A percentile compares a stretch with the other conserved stretches of the same genome.
Conservation (phyloP, 1,140 invertebrate genomes). For the Cydia strobilella region DNA sequence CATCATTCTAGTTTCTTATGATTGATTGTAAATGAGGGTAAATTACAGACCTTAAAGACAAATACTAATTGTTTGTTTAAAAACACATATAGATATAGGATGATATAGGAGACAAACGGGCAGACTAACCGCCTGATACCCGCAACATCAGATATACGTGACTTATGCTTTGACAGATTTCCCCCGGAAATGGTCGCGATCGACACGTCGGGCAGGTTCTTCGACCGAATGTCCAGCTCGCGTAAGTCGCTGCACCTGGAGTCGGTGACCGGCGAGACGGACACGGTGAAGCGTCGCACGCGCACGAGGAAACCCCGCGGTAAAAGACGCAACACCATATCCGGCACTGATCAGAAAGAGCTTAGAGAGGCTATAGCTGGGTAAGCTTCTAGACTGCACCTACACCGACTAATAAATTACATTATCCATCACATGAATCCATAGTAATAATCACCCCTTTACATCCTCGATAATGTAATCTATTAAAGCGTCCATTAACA, state of each 20-base stretch:
- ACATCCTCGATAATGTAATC: slow-evolving; percentile 66
- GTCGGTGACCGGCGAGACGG: slow-evolving; percentile 74
- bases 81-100: too few relatives aligned
- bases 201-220: slow-evolving; percentile 91
- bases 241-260: slow-evolving; percentile 88
- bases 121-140: too few relatives aligned
- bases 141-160: too few relatives aligned
- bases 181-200: slow-evolving; percentile 92
- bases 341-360: slow-evolving; percentile 93
- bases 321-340: slow-evolving; percentile 93
- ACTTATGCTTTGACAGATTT: slow-evolving; percentile 82
- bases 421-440: slow-evolving; percentile 56
- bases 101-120: too few relatives aligned
- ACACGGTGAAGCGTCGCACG: slow-evolving; percentile 85
- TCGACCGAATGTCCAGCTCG: slow-evolving; percentile 91
- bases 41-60: background rate
- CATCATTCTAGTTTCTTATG: background rate
- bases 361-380: slow-evolving; percentile 89
- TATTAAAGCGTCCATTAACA: slow-evolving; percentile 56
- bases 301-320: slow-evolving; percentile 86
- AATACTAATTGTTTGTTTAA: background rate
- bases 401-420: slow-evolving; percentile 59
- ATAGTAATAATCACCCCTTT: slow-evolving; percentile 33
- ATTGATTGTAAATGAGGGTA: background rate
- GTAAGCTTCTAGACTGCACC: slow-evolving; percentile 82